Conservation (phyloP, 2,797 vertebrate genomes). For the Amblyraja radiata region DNA sequence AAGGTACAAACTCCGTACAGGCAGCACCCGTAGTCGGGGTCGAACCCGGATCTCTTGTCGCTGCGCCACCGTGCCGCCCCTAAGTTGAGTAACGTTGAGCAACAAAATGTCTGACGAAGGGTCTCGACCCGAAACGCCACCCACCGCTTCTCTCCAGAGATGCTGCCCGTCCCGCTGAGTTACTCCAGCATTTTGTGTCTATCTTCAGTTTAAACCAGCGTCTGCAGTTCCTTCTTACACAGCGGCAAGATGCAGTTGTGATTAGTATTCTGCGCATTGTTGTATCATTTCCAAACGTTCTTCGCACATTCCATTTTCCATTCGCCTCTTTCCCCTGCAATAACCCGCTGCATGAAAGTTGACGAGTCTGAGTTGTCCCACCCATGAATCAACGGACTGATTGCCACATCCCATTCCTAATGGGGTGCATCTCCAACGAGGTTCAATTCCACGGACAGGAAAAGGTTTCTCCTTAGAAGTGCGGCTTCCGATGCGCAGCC, state of each 20-base stretch:
- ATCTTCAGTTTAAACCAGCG: too few relatives aligned
- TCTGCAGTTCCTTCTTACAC: too few relatives aligned
- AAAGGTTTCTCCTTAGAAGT: not conserved
- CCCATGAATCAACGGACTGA: not conserved
- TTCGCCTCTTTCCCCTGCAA: not conserved
- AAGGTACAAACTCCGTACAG: too few relatives aligned
- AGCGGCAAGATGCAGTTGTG: not conserved
- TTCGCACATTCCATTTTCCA: not conserved
- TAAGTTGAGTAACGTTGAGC: too few relatives aligned
- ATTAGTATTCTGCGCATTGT: not conserved
- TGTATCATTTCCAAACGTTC: not conserved
- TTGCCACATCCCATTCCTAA: not conserved
- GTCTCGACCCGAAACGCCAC: too few relatives aligned
- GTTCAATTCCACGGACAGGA: not conserved
- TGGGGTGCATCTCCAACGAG: not conserved
- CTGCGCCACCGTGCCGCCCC: too few relatives aligned
- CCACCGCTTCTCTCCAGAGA: too few relatives aligned
- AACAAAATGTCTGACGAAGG: too few relatives aligned
- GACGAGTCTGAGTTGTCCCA: not conserved
- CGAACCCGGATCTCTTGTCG: too few relatives aligned
- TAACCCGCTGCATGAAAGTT: not conserved
- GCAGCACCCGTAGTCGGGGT: too few relatives aligned
- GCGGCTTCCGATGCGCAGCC: not conserved
- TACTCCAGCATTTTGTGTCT: too few relatives aligned
- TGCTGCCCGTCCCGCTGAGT: too few relatives aligned